These are phyloP conservation scores for Ophthalmolycus amberensis DNA, from an alignment of 2,113 vertebrate genomes.

Conservation along the genomic window DNA sequence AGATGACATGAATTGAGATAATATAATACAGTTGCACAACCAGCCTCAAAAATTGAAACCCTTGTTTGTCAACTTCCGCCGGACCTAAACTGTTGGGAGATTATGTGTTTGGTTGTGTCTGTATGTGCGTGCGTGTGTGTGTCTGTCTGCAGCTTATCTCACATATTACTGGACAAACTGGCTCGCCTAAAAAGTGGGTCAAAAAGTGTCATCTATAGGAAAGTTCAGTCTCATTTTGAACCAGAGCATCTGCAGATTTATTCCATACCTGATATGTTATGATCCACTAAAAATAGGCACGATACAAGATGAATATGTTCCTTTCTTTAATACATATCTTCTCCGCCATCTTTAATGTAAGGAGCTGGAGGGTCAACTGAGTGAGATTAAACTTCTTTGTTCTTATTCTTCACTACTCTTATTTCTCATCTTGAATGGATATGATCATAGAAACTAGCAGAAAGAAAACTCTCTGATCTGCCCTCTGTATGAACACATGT, in stretches of 20 bases:
- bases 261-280: neutral
- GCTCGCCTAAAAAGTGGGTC: too few species aligned
- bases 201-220: too few species aligned
- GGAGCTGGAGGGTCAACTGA: neutral
- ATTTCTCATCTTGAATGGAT: neutral
- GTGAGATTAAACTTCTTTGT: neutral
- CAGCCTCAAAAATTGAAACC: too few species aligned
- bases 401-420: neutral
- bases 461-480: neutral
- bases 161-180: too few species aligned
- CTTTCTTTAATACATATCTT: neutral
- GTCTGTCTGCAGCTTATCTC: too few species aligned
- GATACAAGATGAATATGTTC: neutral
- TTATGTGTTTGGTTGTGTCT: too few species aligned
- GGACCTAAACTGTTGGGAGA: too few species aligned
- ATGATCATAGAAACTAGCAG: neutral
- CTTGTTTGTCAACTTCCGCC: too few species aligned
- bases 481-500: neutral
- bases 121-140: too few species aligned
- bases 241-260: too few species aligned
- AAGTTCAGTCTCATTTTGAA: too few species aligned
- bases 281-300: neutral
- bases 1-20: neutral
- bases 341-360: neutral
- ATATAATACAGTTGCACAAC: neutral